These are phyloP conservation scores for Heterohyrax brucei DNA, from an alignment of 2,797 vertebrate genomes.

Conservation along the genomic window DNA sequence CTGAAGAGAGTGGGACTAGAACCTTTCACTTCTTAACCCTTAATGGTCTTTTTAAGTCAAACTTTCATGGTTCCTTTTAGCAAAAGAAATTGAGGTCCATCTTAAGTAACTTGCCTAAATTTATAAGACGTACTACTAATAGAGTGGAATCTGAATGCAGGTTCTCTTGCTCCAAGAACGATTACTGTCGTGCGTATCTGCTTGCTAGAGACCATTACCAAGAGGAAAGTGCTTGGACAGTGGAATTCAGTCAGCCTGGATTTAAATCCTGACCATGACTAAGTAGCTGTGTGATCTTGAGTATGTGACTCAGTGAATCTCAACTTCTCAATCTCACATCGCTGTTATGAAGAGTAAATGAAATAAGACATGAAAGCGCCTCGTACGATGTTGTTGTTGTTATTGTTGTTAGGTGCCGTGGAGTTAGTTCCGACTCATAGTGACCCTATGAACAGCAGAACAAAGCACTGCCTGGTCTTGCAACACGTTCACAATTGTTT, in stretches of 20 bases:
- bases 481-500: too few relatives aligned
- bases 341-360: constrained; percentile 6
- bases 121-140: background rate
- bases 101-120: background rate
- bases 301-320: background rate
- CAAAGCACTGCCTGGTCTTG: too few relatives aligned
- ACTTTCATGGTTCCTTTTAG: background rate
- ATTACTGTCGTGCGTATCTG: background rate
- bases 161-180: background rate
- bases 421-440: too few relatives aligned
- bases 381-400: background rate
- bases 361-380: background rate
- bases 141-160: background rate
- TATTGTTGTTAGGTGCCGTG: too few relatives aligned
- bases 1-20: background rate
- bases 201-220: background rate
- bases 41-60: background rate
- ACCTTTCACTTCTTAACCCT: background rate
- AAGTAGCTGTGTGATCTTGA: background rate
- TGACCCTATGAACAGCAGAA: too few relatives aligned
- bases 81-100: background rate
- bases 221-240: background rate
- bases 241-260: background rate
- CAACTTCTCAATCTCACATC: background rate
- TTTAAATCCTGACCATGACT: background rate